Conservation (phyloP, 2,888 invertebrate species). For the Pammene aurita region DNA sequence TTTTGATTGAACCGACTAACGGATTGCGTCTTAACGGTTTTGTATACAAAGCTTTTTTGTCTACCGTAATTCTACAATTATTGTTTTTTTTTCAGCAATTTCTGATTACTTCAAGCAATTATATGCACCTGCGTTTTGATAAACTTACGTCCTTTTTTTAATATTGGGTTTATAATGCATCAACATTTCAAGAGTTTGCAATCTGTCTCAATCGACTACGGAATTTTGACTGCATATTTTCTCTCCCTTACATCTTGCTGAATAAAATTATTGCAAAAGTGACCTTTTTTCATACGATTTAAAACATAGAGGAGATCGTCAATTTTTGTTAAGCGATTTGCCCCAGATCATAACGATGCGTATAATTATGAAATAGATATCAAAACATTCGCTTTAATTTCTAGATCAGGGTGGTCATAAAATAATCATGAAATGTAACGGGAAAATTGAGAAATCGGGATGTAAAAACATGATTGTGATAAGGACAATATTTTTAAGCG, state of each 20-base stretch:
- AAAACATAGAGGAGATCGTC: too few species aligned
- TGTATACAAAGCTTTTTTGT: conserved; percentile 58
- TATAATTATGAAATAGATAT: too few species aligned
- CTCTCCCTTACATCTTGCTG: too few species aligned
- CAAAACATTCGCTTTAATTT: too few species aligned
- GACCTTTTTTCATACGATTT: not conserved
- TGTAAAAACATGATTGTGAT: too few species aligned
- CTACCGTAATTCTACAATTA: conserved; percentile 42
- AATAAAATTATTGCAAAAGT: not conserved
- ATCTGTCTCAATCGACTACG: conserved; percentile 30
- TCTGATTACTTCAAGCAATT: conserved; percentile 35
- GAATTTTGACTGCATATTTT: conserved; percentile 11
- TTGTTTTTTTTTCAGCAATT: conserved; percentile 29
- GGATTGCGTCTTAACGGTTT: conserved; percentile 79
- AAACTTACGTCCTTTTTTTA: conserved; percentile 29
- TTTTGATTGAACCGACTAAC: conserved; percentile 79
- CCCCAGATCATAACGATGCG: too few species aligned
- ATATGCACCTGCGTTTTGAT: conserved; percentile 43
- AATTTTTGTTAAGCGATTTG: too few species aligned
- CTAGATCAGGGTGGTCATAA: too few species aligned
- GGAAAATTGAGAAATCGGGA: too few species aligned
- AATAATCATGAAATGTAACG: too few species aligned
- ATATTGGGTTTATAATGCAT: conserved; percentile 24
- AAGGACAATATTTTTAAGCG: too few species aligned
- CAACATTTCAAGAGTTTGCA: conserved; percentile 37